Evolutionary conservation across 1,140 invertebrate genomes (phyloP).

Genomic region (Goniozus legneri): DNA sequence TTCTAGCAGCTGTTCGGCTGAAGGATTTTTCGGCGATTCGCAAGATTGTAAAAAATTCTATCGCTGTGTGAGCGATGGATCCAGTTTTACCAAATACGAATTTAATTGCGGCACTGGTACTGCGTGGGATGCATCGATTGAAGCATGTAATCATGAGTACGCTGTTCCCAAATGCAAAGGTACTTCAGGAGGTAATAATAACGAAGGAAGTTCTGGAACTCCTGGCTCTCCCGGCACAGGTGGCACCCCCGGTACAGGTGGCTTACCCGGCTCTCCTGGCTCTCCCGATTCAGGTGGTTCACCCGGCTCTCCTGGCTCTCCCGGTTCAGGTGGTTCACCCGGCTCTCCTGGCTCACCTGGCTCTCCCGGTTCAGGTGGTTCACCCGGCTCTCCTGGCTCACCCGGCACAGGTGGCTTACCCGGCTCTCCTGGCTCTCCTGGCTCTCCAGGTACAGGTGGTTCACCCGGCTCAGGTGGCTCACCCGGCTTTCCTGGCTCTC

Average conservation of each 20-base stretch:
- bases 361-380: background rate
- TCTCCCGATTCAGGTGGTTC: background rate
- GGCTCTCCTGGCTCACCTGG: no score
- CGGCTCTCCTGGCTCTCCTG: background rate
- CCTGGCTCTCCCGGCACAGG: background rate
- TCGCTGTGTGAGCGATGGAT: conserved; percentile 53
- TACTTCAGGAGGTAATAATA: background rate
- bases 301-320: no score
- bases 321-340: background rate
- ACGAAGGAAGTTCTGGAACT: background rate
- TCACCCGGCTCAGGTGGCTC: background rate
- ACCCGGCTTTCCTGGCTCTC: no score
- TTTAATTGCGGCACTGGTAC: conserved; percentile 41
- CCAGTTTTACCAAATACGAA: conserved; percentile 43
- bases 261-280: background rate
- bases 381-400: background rate
- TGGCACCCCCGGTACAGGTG: background rate
- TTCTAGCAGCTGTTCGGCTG: conserved; percentile 57
- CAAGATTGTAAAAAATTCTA: conserved; percentile 61
- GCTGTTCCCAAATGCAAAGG: conserved; percentile 15
- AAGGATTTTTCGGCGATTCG: conserved; percentile 65
- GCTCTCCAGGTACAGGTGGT: background rate
- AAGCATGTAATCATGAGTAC: conserved; percentile 27
- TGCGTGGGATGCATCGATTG: conserved; percentile 35
- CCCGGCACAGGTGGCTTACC: no score